phyloP scores from a whole-genome alignment of 2,888 invertebrate genomes.

The Lottia scabra region DNA sequence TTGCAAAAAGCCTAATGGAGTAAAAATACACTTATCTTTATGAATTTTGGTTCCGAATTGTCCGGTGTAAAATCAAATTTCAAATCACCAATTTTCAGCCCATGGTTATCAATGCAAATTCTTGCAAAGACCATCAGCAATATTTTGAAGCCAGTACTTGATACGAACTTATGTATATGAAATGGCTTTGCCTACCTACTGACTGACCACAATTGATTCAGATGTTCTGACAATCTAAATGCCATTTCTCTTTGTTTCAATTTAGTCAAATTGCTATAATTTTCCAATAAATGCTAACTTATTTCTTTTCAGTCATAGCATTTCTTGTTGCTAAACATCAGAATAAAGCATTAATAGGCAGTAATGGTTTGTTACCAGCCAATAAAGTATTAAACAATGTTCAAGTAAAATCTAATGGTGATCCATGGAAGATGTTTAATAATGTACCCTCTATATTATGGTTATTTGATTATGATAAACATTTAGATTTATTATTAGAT shows the following conservation, averaged over 20 bases:
- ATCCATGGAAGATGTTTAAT: slow-evolving; percentile 38
- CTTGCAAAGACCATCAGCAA: too few species aligned
- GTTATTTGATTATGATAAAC: slow-evolving; percentile 57
- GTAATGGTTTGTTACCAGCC: slow-evolving; percentile 66
- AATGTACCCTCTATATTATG: slow-evolving; percentile 64
- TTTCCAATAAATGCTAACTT: too few species aligned
- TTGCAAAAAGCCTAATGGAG: too few species aligned
- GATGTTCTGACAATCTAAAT: not conserved
- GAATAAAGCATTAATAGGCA: slow-evolving; percentile 66
- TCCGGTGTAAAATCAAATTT: too few species aligned
- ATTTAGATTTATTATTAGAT: slow-evolving; percentile 60
- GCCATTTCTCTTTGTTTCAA: not conserved
- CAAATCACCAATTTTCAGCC: too few species aligned
- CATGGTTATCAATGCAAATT: too few species aligned
- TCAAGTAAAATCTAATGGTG: slow-evolving; percentile 36
- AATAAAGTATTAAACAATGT: slow-evolving; percentile 53
- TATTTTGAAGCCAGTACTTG: too few species aligned
- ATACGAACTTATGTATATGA: too few species aligned
- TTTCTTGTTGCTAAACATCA: slow-evolving; percentile 68
- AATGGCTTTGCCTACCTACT: too few species aligned
- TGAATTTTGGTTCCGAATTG: too few species aligned
- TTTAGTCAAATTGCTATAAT: not conserved
- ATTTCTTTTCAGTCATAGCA: slow-evolving; percentile 62
- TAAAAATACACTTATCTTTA: too few species aligned
- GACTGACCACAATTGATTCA: too few species aligned